Base-by-base conservation (phyloP, 1,140 invertebrate genomes). In the Diploscapter pachys region DNA sequence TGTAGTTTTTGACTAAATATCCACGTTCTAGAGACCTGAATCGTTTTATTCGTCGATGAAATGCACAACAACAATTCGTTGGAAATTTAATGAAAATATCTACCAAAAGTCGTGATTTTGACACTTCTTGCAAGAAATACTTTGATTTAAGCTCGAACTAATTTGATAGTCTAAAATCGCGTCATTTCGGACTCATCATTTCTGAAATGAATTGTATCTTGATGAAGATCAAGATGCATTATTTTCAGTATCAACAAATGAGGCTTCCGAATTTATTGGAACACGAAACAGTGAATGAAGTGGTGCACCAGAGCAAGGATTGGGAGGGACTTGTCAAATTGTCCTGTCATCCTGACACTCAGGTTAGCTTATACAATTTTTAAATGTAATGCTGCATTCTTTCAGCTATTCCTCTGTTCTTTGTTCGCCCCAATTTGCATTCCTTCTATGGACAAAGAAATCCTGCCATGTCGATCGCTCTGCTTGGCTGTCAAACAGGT, bases 341-440 rank as follows among this genome's bases (percentile, higher is more conserved):
- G 3, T 87, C 89, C 73, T 92, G 91, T 79, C 90, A 92, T 85
- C 86, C 90, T 49, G 90, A 92, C 83, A 90, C 90, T n/a, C 81
- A 83, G 63, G 83, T 83, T 63, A 2, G 53, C 51, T 73, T 55
- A 49, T 51, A 4, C 8, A 4, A 54, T 11, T 6, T 4, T 68
- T 55, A 59, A 54, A 62, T 49, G 3, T 54, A 13, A 54, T n/a
- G 2, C 8, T 51, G 55, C 66, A 31, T 4, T 49, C 62, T 57
- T 77, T 65, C 87, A 90, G 80, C 86, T 91, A 3, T 91, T 92
- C 82, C 86, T 92, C 52, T 92, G 91, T 85, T 91, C 91, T 0
- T 84, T 92, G 5, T 92, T 91, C 85, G 89, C 90, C 31, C 91
- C 91, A 3, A 89, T 92, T 31, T 92, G 91, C 83, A 81, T 89